These are phyloP conservation scores for Tinea trinotella DNA, from an alignment of 2,888 invertebrate species.

Conservation along the genomic window DNA sequence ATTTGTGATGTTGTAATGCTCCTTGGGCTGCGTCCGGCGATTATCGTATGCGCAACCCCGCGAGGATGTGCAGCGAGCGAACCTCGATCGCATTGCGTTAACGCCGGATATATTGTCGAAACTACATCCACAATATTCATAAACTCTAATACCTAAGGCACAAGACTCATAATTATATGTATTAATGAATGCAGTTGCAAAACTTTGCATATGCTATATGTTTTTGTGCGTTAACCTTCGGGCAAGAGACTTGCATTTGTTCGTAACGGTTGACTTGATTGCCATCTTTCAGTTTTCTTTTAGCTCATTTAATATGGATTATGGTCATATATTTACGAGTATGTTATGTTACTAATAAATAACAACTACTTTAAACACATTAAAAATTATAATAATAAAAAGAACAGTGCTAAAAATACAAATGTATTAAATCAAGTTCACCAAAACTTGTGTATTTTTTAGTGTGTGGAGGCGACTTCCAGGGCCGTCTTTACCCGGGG, in stretches of 20 bases:
- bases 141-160: background rate
- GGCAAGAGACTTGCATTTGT: conserved; percentile 27
- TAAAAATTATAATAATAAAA: too few species aligned
- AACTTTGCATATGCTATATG: conserved; percentile 35
- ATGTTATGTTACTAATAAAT: too few species aligned
- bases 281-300: too few species aligned
- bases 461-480: too few species aligned
- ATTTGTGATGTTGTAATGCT: conserved; percentile 11
- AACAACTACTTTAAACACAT: too few species aligned
- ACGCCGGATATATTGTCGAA: conserved; percentile 13
- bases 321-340: too few species aligned
- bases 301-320: too few species aligned
- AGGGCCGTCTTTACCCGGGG: too few species aligned
- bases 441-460: too few species aligned
- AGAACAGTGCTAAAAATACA: too few species aligned
- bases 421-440: too few species aligned
- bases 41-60: conserved; percentile 52
- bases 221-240: conserved; percentile 58
- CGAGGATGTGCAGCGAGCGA: conserved; percentile 48
- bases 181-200: conserved; percentile 65
- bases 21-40: conserved; percentile 56
- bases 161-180: background rate
- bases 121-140: background rate
- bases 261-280: conserved; percentile 44
- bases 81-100: conserved; percentile 13